Evolutionary conservation across 2,797 vertebrate species (phyloP).

Genomic region (Chelon labrosus): DNA sequence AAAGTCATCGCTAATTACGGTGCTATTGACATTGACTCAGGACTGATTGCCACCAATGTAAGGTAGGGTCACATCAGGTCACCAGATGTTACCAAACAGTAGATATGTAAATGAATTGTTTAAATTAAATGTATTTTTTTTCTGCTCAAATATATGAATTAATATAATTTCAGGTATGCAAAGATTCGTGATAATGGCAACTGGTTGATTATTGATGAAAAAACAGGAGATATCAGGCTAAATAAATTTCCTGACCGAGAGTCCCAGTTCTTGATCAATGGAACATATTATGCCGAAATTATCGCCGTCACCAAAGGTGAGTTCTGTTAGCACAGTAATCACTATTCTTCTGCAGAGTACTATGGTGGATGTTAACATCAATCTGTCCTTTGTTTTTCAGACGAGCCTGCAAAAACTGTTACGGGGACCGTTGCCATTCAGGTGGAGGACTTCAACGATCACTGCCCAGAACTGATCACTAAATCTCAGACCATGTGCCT

Average conservation of each 20-base stretch:
- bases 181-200: conserved; percentile 85
- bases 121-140: background rate
- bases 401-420: conserved; percentile 84
- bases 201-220: conserved; percentile 88
- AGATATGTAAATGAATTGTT: background rate
- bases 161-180: conserved; percentile 83
- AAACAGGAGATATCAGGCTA: conserved; percentile 89
- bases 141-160: background rate
- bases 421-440: conserved; percentile 92
- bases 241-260: conserved; percentile 87
- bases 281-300: conserved; percentile 88
- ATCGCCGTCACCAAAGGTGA: conserved; percentile 88
- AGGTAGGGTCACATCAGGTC: conserved; percentile 77
- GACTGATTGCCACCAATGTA: conserved; percentile 83
- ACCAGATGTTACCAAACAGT: background rate
- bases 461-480: conserved; percentile 88
- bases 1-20: conserved; percentile 83
- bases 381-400: conserved; percentile 69
- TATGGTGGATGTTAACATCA: background rate
- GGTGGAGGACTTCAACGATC: conserved; percentile 91
- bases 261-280: conserved; percentile 83
- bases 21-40: conserved; percentile 91
- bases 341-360: background rate
- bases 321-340: conserved; percentile 37
- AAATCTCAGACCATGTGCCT: conserved; percentile 83